A percentile compares a stretch with the other conserved stretches of the same genome.
Evolutionary conservation across 2,888 invertebrate species (phyloP).

Genomic region (Phlogophora meticulosa): DNA sequence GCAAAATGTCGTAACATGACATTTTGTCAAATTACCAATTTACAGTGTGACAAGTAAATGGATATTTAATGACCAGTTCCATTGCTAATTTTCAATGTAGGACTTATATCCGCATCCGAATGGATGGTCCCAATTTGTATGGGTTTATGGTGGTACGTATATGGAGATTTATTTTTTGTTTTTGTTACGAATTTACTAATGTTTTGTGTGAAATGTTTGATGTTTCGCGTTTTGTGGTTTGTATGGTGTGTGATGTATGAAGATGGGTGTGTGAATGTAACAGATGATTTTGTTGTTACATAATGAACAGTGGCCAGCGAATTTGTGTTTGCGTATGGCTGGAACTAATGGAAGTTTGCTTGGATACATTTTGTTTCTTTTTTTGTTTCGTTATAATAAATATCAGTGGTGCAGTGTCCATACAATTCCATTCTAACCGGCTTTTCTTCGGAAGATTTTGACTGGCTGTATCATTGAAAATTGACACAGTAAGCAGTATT

Average conservation of each 20-base stretch:
- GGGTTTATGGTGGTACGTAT: conserved; percentile 7
- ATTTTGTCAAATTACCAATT: conserved; percentile 62
- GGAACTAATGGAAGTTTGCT: neutral
- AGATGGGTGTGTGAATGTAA: conserved; percentile 6
- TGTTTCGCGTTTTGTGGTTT: conserved; percentile 6
- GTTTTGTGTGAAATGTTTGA: conserved; percentile 5
- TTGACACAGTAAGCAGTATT: no score
- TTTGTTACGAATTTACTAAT: conserved; percentile 29
- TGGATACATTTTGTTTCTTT: neutral
- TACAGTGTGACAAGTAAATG: conserved; percentile 57
- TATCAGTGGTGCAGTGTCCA: no score
- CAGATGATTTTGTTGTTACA: conserved; percentile 1
- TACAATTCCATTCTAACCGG: no score
- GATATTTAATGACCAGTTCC: conserved; percentile 54
- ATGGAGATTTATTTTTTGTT: conserved; percentile 8
- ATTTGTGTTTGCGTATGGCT: neutral
- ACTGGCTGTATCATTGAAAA: no score
- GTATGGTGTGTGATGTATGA: conserved; percentile 9
- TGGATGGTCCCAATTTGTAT: conserved; percentile 42
- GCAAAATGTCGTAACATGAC: conserved; percentile 44
- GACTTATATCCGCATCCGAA: conserved; percentile 29
- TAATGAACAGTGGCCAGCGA: neutral
- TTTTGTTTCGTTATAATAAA: no score
- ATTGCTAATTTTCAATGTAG: conserved; percentile 61
- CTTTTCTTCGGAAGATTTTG: no score